phyloP scores from a whole-genome alignment of 2,888 invertebrate genomes.

The Resseliella maxima region DNA sequence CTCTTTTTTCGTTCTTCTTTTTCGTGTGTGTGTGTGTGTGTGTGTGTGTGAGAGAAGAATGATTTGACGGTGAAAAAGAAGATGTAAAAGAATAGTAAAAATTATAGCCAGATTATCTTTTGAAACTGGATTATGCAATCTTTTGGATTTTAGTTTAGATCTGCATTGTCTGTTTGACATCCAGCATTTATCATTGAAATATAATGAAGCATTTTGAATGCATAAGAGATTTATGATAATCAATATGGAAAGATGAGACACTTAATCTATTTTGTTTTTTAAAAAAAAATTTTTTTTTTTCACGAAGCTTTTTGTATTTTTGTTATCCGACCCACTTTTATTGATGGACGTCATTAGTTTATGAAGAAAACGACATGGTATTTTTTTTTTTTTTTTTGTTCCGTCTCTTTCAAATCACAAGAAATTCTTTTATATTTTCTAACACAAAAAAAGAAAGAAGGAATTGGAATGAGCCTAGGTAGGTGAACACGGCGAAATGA shows the following conservation, averaged over 20 bases:
- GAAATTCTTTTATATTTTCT: neutral
- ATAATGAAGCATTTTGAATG: neutral
- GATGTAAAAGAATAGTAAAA: neutral
- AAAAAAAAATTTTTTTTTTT: neutral
- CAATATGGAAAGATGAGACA: neutral
- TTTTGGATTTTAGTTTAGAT: neutral
- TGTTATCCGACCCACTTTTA: conserved; percentile 47
- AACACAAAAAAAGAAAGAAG: neutral
- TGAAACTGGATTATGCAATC: neutral
- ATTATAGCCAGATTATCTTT: neutral
- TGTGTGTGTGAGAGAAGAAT: no score
- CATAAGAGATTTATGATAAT: neutral
- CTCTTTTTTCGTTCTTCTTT: neutral
- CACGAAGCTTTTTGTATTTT: neutral
- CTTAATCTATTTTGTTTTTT: neutral
- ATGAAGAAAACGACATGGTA: neutral
- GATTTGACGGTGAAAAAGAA: no score
- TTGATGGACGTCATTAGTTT: conserved; percentile 24
- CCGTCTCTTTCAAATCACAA: neutral
- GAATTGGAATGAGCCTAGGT: no score
- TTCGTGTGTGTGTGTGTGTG: neutral
- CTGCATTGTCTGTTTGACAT: neutral
- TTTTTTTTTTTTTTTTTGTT: no score
- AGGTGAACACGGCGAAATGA: neutral
- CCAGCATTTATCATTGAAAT: no score